Percentiles rank a stretch among this genome's conserved stretches.
phyloP scores from a whole-genome alignment of 2,797 vertebrate species.

The Dendrocincla fuliginosa region DNA sequence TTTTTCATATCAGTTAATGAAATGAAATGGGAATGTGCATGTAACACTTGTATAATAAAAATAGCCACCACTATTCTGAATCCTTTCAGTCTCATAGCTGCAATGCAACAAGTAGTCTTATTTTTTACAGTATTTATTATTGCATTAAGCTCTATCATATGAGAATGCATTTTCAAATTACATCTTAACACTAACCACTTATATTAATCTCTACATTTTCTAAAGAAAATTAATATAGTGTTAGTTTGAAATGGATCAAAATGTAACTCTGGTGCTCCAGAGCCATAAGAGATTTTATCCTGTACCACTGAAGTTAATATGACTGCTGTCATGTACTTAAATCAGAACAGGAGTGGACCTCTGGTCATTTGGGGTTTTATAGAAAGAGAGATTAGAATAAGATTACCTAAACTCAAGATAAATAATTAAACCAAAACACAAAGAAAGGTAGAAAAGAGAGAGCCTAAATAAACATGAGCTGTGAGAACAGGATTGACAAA shows the following conservation, averaged over 20 bases:
- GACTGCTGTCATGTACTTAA: background rate
- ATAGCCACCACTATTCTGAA: background rate
- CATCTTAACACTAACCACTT: background rate
- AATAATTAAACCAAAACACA: background rate
- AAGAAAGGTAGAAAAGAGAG: background rate
- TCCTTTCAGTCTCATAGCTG: background rate
- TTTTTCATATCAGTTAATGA: background rate
- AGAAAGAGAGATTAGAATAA: background rate
- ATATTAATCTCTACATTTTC: background rate
- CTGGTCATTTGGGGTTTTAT: background rate
- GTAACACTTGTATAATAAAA: background rate
- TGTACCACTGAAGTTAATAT: background rate
- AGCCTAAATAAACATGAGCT: background rate
- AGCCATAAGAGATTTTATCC: background rate
- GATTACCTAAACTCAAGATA: constrained; percentile 31
- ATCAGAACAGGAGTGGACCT: background rate
- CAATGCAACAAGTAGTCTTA: background rate
- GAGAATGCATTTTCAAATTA: background rate
- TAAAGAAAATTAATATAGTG: background rate
- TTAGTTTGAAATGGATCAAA: background rate
- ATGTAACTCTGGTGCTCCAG: background rate
- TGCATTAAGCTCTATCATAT: background rate
- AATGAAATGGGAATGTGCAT: background rate
- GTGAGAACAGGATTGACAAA: background rate
- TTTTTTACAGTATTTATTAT: background rate